These are phyloP conservation scores for Ceratosolen fusciceps DNA, from an alignment of 1,140 invertebrate species.

Conservation along the genomic window DNA sequence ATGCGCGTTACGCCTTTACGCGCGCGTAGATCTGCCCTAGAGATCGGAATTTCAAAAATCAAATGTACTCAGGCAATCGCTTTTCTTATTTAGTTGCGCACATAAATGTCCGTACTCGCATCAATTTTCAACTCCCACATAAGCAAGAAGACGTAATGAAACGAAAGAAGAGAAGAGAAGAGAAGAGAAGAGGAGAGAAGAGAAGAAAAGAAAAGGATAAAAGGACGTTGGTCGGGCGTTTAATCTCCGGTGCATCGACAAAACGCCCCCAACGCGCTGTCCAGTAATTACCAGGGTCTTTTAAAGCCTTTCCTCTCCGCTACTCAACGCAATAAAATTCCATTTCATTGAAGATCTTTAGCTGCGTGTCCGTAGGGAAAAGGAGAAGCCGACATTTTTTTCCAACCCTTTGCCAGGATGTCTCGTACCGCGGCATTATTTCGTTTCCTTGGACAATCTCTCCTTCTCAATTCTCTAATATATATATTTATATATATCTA, in stretches of 20 bases:
- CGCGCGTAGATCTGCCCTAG: no score
- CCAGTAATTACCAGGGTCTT: constrained; percentile 2
- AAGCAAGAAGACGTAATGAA: no score
- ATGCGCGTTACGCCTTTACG: no score
- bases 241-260: constrained; percentile 28
- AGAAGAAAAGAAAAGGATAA: no score
- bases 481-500: no score
- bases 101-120: neutral
- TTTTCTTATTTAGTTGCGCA: neutral
- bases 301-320: neutral
- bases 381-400: neutral
- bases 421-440: neutral
- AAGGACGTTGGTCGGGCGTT: neutral
- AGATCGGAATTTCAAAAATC: neutral
- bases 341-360: constrained; percentile 17
- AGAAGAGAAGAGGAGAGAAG: neutral
- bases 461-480: no score
- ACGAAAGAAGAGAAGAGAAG: neutral
- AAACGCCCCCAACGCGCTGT: constrained; percentile 11
- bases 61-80: neutral
- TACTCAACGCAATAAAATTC: neutral
- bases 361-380: neutral
- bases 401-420: neutral
- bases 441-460: no score
- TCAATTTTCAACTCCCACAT: neutral